Percentiles rank a stretch among this genome's conserved stretches.
These are phyloP conservation scores for Neodiprion pinetum DNA, from an alignment of 1,140 invertebrate species.

Conservation along the genomic window DNA sequence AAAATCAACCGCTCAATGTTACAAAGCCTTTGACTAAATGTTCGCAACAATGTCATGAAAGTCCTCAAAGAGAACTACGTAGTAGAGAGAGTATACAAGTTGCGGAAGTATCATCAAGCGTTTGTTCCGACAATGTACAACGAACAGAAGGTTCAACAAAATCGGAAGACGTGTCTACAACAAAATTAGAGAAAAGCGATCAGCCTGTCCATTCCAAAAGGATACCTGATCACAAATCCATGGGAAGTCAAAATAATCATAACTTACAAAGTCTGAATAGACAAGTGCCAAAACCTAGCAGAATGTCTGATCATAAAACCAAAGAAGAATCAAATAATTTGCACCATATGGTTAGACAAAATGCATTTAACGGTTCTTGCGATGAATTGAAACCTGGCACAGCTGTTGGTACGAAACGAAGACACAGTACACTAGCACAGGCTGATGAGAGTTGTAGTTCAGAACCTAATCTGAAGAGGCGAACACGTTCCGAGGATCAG, in stretches of 20 bases:
- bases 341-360: conserved; percentile 27
- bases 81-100: conserved; percentile 45
- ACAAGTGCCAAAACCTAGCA: neutral
- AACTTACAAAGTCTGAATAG: neutral
- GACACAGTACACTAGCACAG: conserved; percentile 43
- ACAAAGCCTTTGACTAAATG: neutral
- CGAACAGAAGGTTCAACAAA: neutral
- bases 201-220: neutral
- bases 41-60: neutral
- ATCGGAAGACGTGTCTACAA: neutral
- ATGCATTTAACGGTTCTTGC: conserved; percentile 32
- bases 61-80: neutral
- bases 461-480: conserved; percentile 44
- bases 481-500: conserved; percentile 52
- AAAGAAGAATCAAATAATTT: neutral
- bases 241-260: neutral
- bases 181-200: neutral
- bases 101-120: conserved; percentile 51
- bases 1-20: neutral
- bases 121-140: conserved; percentile 31
- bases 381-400: conserved; percentile 28
- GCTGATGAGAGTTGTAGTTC: conserved; percentile 18
- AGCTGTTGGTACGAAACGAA: conserved; percentile 32
- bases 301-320: conserved; percentile 1
- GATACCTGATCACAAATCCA: neutral